A percentile compares a stretch with the other conserved stretches of the same genome.
These are phyloP conservation scores for Anastrepha obliqua DNA, from an alignment of 1,140 invertebrate genomes.

Conservation along the genomic window DNA sequence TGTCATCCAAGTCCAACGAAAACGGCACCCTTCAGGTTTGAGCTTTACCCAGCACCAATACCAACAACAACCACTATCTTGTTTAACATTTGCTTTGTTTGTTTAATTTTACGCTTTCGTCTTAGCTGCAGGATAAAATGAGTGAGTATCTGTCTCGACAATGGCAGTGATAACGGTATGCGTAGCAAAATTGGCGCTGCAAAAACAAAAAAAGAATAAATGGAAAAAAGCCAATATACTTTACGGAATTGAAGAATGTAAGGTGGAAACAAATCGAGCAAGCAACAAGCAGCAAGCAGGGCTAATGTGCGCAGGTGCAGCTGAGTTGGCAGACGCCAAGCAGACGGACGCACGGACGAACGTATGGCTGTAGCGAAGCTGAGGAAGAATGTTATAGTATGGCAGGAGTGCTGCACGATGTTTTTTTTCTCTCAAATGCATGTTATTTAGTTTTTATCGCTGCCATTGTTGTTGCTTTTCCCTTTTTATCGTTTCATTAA, in stretches of 20 bases:
- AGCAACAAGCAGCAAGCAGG: not conserved
- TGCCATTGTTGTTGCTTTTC: not conserved
- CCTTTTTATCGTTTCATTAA: not conserved
- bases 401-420: not conserved
- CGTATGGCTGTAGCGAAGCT: not conserved
- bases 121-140: conserved; percentile 1
- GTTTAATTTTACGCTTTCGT: conserved; percentile 41
- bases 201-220: not conserved
- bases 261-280: conserved; percentile 11
- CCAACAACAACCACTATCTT: too few relatives aligned
- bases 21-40: too few relatives aligned
- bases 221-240: not conserved
- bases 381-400: not conserved
- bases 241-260: not conserved
- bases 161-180: conserved; percentile 43
- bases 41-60: too few relatives aligned
- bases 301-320: conserved; percentile 41
- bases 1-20: too few relatives aligned
- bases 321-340: conserved; percentile 41
- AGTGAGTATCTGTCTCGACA: not conserved
- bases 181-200: not conserved
- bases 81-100: conserved; percentile 23
- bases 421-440: not conserved
- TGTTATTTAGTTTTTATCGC: conserved; percentile 18
- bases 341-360: not conserved